Evolutionary conservation across 23 tunicate genomes (phyloP).

Genomic region (Ascidia mentula): DNA sequence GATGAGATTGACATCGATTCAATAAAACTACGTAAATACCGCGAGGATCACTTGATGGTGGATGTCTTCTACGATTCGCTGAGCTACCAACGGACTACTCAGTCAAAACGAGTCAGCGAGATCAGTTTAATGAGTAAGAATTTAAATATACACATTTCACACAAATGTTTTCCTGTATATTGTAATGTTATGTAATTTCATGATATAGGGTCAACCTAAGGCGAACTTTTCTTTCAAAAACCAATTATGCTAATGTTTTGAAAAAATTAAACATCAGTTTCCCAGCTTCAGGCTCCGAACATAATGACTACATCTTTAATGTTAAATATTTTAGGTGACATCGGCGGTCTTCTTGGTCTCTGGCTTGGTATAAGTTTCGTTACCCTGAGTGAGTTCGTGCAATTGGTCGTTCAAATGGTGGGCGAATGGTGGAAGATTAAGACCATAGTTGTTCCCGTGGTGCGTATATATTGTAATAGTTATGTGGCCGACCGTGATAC

Average conservation of each 20-base stretch:
- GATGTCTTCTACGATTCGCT: conserved; percentile 50
- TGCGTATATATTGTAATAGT: too few species aligned
- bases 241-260: too few species aligned
- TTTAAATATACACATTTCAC: too few species aligned
- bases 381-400: conserved; percentile 48
- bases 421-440: conserved; percentile 10
- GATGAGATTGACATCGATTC: conserved; percentile 20
- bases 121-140: conserved; percentile 57
- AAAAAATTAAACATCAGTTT: too few species aligned
- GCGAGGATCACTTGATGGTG: conserved; percentile 59
- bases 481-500: too few species aligned
- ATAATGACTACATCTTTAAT: too few species aligned
- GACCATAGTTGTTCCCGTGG: conserved; percentile 1
- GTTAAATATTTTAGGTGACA: conserved; percentile 53
- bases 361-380: conserved; percentile 72
- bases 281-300: too few species aligned
- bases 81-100: conserved; percentile 36
- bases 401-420: conserved; percentile 22
- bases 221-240: too few species aligned
- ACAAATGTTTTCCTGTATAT: too few species aligned
- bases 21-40: conserved; percentile 26
- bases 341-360: conserved; percentile 62
- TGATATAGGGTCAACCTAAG: too few species aligned
- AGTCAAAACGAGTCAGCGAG: conserved; percentile 48
- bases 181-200: too few species aligned